Percentiles rank a stretch among this genome's conserved stretches.
phyloP scores from a whole-genome alignment of 2,113 vertebrate species.

The Calonectris borealis region DNA sequence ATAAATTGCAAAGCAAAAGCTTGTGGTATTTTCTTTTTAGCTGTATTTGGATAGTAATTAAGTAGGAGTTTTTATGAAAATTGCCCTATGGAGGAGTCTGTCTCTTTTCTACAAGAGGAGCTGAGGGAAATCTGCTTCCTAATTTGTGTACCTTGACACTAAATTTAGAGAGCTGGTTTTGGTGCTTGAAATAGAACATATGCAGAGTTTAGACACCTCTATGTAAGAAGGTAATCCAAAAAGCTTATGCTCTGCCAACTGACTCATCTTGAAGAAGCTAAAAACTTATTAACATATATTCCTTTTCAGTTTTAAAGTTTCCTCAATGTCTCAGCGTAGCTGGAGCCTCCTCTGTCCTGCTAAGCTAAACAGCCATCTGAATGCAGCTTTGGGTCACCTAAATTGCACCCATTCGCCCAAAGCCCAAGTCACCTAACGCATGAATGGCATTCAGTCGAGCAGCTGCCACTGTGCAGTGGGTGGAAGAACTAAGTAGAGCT shows the following conservation, averaged over 20 bases:
- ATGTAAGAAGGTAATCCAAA: not conserved
- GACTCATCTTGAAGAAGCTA: not conserved
- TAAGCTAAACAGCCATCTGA: not conserved
- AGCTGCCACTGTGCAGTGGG: rapidly evolving
- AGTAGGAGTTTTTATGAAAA: not conserved
- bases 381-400: not conserved
- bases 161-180: not conserved
- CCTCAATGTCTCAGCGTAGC: not conserved
- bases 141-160: not conserved
- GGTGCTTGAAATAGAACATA: not conserved
- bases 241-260: not conserved
- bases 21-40: not conserved
- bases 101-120: not conserved
- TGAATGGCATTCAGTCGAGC: not conserved
- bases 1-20: not conserved
- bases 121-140: not conserved
- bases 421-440: not conserved
- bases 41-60: not conserved
- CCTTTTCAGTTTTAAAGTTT: not conserved
- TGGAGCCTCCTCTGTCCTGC: not conserved
- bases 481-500: not conserved
- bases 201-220: not conserved
- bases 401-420: not conserved
- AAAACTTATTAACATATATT: not conserved
- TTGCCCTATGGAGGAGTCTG: not conserved